Base-by-base conservation (phyloP, 2,113 vertebrate species). In the Lepus europaeus region DNA sequence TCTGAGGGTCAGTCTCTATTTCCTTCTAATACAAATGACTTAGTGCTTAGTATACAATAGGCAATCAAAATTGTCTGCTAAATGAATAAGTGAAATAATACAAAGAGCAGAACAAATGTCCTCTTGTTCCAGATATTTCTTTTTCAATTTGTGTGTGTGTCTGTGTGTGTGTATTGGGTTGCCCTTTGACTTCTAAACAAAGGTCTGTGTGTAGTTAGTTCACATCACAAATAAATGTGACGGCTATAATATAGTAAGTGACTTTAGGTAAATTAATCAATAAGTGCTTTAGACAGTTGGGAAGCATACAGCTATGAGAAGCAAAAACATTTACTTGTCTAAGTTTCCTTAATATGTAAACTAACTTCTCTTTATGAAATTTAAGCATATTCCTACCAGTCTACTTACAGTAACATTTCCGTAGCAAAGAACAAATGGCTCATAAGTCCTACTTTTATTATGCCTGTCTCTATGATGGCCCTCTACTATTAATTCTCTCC, bases 281-380 rank as follows among this genome's bases (percentile, higher is more conserved):
- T 76, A 63, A 84, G 9, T 80, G 11, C 6, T 92, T 90, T 83
- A 89, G 68, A 33, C 9, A 93, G 12, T 33, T n/a, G 4, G 9
- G 5, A 78, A 84, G 1, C 39, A 3, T 84, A 89, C 9, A 70
- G 8, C 33, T 88, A 11, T 82, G 31, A 76, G 66, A 83, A 87
- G 33, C 11, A 80, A 94, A 83, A 72, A 87, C 45, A 16, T 19
- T 78, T 6, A 11, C 87, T 91, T 20, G 7, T 84, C 19, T 61
- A 89, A 79, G 31, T 83, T 83, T 78, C 12, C n/a, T 89, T 92
- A 72, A 70, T 90, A 76, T 83, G 89, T 76, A 84, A 14, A 16
- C 14, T 85, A 72, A 92, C 22, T 89, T 87, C 33, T 76, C 0
- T 84, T 83, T 92, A 63, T 49, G 22, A 84, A 78, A 77, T 87